These are phyloP conservation scores for Octodon degus DNA, from an alignment of 2,113 vertebrate genomes.

Conservation along the genomic window DNA sequence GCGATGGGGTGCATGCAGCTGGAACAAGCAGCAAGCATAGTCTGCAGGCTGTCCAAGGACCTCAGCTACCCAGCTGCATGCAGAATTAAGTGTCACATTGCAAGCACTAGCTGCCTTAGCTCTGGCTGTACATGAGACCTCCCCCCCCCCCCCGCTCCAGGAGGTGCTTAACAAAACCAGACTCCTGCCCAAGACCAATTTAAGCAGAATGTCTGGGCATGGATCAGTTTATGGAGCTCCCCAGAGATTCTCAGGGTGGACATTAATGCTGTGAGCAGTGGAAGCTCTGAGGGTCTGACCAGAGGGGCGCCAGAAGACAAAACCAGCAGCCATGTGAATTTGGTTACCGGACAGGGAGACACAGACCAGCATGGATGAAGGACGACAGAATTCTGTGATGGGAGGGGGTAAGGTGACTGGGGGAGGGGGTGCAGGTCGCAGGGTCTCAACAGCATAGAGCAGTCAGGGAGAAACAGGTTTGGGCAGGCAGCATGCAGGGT, in stretches of 20 bases:
- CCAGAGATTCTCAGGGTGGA: neutral
- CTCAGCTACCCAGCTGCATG: too few species aligned
- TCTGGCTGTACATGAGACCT: neutral
- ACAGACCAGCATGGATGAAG: neutral
- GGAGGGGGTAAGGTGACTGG: neutral
- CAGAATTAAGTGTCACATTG: neutral
- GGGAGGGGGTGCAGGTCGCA: too few species aligned
- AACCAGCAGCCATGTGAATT: neutral
- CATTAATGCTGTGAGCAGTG: neutral
- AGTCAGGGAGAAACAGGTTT: neutral
- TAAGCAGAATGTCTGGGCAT: neutral
- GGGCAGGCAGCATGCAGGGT: neutral
- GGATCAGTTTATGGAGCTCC: neutral
- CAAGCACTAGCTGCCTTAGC: neutral
- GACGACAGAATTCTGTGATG: neutral
- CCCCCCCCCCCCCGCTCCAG: rapidly evolving
- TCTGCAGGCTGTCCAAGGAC: neutral
- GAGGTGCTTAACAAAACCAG: neutral
- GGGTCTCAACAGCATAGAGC: neutral
- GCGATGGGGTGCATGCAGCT: rapidly evolving
- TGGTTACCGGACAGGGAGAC: neutral
- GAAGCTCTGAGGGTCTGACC: neutral
- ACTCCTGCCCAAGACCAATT: neutral
- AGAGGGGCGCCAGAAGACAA: neutral
- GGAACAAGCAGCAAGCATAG: neutral